A percentile compares a stretch with the other conserved stretches of the same genome.
phyloP scores from a whole-genome alignment of 2,113 vertebrate genomes.

The Notechis scutatus region DNA sequence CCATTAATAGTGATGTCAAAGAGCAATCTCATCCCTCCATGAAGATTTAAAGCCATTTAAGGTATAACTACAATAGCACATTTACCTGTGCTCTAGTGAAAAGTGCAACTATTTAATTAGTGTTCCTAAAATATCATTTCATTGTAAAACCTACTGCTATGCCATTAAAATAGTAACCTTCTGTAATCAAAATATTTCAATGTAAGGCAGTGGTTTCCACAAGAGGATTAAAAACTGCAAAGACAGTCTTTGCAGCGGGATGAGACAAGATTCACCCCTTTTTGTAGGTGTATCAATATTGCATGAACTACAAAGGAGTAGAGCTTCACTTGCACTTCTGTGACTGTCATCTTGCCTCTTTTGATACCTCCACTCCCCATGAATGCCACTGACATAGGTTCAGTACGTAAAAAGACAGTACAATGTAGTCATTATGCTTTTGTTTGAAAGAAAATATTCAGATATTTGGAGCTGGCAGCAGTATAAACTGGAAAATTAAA shows the following conservation, averaged over 20 bases:
- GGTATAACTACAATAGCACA: background rate
- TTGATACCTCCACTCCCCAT: background rate
- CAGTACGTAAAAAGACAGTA: background rate
- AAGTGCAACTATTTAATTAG: background rate
- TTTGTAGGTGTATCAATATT: background rate
- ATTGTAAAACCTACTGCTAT: background rate
- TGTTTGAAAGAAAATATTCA: background rate
- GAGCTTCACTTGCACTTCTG: background rate
- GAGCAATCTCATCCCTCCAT: background rate
- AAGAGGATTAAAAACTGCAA: background rate
- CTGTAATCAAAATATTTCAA: background rate
- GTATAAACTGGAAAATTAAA: background rate
- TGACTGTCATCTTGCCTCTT: background rate
- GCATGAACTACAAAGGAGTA: background rate
- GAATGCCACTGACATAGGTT: background rate
- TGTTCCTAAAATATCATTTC: background rate
- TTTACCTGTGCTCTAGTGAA: background rate
- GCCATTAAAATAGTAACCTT: background rate
- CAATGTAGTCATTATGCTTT: background rate
- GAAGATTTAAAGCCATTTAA: background rate
- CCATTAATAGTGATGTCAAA: background rate
- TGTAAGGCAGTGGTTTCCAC: background rate
- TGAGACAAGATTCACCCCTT: background rate
- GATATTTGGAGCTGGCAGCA: background rate
- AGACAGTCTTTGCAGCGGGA: background rate